phyloP scores from a whole-genome alignment of 2,113 vertebrate genomes.

The Pogonocichla stellata region DNA sequence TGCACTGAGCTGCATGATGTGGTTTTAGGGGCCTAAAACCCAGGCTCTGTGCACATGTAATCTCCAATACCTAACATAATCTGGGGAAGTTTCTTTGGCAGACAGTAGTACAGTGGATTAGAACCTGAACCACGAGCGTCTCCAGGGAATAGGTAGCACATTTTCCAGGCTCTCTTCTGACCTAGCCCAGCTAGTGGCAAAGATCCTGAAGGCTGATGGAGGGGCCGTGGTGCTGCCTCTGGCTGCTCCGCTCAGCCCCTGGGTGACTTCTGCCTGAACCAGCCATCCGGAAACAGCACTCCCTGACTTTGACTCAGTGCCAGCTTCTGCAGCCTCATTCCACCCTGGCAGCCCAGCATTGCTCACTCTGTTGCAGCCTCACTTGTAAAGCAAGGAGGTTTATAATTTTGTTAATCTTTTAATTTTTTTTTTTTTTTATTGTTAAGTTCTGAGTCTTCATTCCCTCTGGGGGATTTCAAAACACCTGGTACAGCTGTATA shows the following conservation, averaged over 20 bases:
- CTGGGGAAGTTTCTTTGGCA: conserved; percentile 36
- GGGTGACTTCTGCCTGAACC: neutral
- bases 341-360: neutral
- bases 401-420: neutral
- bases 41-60: neutral
- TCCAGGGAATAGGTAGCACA: conserved; percentile 22
- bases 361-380: neutral
- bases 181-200: neutral
- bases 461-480: conserved; percentile 15
- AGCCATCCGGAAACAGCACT: neutral
- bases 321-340: neutral
- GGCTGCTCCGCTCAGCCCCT: neutral
- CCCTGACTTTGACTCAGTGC: neutral
- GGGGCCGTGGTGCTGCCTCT: fast-evolving
- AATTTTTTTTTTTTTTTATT: neutral
- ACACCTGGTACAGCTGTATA: conserved; percentile 1
- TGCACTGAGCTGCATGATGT: neutral
- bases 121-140: conserved; percentile 36
- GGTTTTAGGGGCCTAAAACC: neutral
- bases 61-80: neutral
- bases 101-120: conserved; percentile 25
- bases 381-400: neutral
- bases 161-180: conserved; percentile 1
- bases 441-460: neutral
- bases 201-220: neutral